Conservation (phyloP, 2,888 invertebrate genomes). For the Trissoscelio sp. region DNA sequence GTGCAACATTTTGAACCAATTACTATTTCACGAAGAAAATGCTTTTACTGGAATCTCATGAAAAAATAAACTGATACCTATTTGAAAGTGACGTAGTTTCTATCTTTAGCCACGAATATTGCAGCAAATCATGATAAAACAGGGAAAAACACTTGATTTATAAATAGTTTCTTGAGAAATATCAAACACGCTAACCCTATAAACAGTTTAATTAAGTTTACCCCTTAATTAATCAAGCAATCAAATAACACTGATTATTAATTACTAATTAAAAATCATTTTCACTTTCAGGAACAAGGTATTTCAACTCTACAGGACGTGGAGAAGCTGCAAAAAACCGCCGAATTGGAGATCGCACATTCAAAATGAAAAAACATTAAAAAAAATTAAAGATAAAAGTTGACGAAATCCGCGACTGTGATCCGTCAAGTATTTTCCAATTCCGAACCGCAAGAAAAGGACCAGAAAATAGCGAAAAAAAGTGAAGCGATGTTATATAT, state of each 20-base stretch:
- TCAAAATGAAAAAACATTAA: constrained; percentile 22
- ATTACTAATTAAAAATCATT: neutral
- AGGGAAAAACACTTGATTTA: constrained; percentile 13
- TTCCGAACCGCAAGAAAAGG: constrained; percentile 22
- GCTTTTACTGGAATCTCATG: constrained; percentile 26
- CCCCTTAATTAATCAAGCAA: neutral
- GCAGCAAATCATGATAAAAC: constrained; percentile 36
- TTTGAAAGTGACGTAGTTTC: constrained; percentile 34
- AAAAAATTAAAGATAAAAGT: constrained; percentile 10
- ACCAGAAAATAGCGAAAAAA: constrained; percentile 7
- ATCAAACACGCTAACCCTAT: neutral
- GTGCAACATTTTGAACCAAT: neutral
- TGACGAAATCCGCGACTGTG: constrained; percentile 47
- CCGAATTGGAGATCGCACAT: constrained; percentile 75
- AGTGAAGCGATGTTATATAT: constrained; percentile 45
- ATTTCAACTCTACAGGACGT: constrained; percentile 90
- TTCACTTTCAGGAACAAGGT: constrained; percentile 85
- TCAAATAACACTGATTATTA: neutral
- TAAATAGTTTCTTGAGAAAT: constrained; percentile 20
- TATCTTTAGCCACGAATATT: constrained; percentile 36
- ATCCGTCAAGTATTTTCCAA: constrained; percentile 58
- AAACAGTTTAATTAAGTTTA: constrained; percentile 12
- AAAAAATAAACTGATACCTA: constrained; percentile 36
- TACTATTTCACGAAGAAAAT: neutral
- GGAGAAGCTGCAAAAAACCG: constrained; percentile 83